Conservation (phyloP, 2,113 vertebrate genomes). For the Gymnorhina tibicen region DNA sequence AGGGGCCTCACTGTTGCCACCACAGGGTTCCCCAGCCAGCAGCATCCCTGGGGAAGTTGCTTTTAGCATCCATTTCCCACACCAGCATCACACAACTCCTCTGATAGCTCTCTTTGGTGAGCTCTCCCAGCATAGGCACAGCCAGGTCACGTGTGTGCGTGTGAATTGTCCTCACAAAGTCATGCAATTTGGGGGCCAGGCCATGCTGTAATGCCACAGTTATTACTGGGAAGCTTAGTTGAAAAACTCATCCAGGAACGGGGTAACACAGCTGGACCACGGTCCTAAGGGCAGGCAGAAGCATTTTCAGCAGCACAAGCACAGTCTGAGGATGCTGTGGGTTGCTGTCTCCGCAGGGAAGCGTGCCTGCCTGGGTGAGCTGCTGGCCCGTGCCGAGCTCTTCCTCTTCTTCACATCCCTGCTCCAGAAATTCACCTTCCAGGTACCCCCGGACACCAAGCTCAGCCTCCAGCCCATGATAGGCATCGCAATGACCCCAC, state of each 20-base stretch:
- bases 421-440: slow-evolving; percentile 81
- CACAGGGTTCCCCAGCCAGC: neutral
- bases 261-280: fast-evolving
- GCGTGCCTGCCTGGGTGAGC: slow-evolving; percentile 79
- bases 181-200: fast-evolving
- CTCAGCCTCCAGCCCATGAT: slow-evolving; percentile 35
- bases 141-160: fast-evolving
- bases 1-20: neutral
- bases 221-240: fast-evolving
- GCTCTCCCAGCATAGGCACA: neutral
- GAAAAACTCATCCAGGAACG: neutral
- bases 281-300: neutral
- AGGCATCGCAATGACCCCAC: slow-evolving; percentile 34
- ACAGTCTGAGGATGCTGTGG: neutral
- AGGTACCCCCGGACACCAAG: neutral
- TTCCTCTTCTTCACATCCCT: slow-evolving; percentile 83
- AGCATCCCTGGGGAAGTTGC: neutral
- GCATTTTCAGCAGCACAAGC: neutral
- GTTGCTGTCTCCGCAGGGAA: slow-evolving; percentile 70
- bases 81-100: neutral
- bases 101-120: neutral
- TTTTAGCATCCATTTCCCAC: neutral
- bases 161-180: neutral
- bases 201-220: neutral
- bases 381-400: slow-evolving; percentile 79